A percentile compares a stretch with the other conserved stretches of the same genome.
Evolutionary conservation across 1,140 invertebrate species (phyloP).

Genomic region (Coenobita brevimanus): DNA sequence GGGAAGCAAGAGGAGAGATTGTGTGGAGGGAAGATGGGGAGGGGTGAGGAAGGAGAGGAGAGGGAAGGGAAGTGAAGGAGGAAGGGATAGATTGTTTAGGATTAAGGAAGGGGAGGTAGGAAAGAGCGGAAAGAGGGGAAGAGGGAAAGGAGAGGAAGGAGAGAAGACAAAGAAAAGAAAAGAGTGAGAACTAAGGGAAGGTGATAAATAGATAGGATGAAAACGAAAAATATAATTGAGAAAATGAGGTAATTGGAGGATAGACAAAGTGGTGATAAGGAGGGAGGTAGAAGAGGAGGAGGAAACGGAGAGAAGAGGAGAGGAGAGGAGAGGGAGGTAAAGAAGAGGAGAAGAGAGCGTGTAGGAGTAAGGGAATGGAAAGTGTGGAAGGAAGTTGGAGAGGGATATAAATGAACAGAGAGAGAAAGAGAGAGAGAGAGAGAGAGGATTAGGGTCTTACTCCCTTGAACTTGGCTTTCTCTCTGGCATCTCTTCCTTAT

Average conservation of each 20-base stretch:
- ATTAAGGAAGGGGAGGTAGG: neutral
- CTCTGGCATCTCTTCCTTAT: no score
- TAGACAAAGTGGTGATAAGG: neutral
- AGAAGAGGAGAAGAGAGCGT: neutral
- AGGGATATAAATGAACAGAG: no score
- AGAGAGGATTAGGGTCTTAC: no score
- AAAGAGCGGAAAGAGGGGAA: neutral
- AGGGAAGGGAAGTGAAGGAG: neutral
- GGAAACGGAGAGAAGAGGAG: neutral
- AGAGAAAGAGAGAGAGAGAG: no score
- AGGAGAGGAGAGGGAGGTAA: neutral
- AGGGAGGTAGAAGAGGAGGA: neutral
- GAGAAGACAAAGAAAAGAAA: neutral
- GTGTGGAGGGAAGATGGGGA: neutral
- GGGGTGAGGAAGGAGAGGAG: neutral
- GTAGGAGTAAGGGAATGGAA: no score
- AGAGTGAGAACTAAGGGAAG: neutral
- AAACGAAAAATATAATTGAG: neutral
- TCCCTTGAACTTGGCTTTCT: no score
- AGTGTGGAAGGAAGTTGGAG: no score
- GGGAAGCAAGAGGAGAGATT: neutral
- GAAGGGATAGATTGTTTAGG: neutral
- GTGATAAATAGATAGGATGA: neutral
- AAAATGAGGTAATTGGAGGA: neutral
- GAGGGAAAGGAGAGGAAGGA: neutral